phyloP scores from a whole-genome alignment of 1,140 invertebrate species.

The Drosophila burlai region DNA sequence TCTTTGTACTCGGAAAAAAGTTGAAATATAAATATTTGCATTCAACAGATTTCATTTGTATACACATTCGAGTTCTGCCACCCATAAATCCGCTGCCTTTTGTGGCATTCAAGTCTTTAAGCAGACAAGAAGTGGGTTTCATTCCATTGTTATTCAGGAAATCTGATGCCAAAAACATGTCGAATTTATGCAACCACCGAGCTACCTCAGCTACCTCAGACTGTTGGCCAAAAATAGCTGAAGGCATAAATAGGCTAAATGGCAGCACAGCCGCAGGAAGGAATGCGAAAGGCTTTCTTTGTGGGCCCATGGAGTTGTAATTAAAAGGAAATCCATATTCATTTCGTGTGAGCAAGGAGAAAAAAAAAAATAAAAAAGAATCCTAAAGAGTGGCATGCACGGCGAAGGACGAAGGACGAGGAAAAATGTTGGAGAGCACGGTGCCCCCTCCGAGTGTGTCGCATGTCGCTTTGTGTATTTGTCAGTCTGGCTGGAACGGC shows the following conservation, averaged over 20 bases:
- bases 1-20: background rate
- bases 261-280: slow-evolving; percentile 23
- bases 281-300: slow-evolving; percentile 26
- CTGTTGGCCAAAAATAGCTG: slow-evolving; percentile 47
- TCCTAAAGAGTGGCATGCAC: slow-evolving; percentile 53
- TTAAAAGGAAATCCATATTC: slow-evolving; percentile 83
- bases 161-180: slow-evolving; percentile 45
- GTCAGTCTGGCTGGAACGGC: slow-evolving; percentile 58
- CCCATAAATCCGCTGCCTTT: slow-evolving; percentile 31
- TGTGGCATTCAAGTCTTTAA: slow-evolving; percentile 32
- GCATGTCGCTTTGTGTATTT: slow-evolving; percentile 57
- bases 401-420: slow-evolving; percentile 30
- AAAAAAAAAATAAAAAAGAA: slow-evolving; percentile 13
- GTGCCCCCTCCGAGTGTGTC: slow-evolving; percentile 13
- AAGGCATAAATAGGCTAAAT: slow-evolving; percentile 42
- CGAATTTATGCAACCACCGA: slow-evolving; percentile 30
- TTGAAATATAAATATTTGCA: slow-evolving; percentile 41
- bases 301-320: slow-evolving; percentile 51
- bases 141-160: slow-evolving; percentile 25
- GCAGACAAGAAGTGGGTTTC: slow-evolving; percentile 22
- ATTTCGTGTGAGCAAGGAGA: slow-evolving; percentile 53
- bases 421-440: background rate
- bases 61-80: slow-evolving; percentile 27
- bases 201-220: slow-evolving; percentile 11
- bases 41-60: slow-evolving; percentile 54